phyloP scores from a whole-genome alignment of 2,888 invertebrate genomes.

The Pollenia griseotomentosa region DNA sequence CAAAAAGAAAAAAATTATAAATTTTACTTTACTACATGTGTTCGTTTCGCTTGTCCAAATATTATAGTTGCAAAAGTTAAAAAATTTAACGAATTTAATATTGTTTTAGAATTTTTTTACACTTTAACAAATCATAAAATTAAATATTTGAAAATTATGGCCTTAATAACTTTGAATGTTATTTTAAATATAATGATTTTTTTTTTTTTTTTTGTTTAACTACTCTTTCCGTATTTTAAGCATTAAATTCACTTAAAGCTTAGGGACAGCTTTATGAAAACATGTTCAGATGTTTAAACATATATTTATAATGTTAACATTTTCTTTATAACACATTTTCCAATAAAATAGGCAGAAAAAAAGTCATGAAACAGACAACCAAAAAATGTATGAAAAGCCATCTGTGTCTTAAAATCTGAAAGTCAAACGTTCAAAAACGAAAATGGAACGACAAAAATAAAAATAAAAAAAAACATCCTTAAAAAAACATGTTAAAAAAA shows the following conservation, averaged over 20 bases:
- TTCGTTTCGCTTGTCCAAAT: neutral
- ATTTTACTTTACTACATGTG: slow-evolving; percentile 36
- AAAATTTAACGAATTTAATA: too few species aligned
- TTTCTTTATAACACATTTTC: neutral
- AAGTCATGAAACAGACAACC: slow-evolving; percentile 3
- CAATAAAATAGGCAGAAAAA: slow-evolving; percentile 22
- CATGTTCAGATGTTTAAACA: neutral
- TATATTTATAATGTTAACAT: neutral
- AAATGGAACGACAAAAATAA: slow-evolving; percentile 10
- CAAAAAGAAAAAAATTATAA: neutral
- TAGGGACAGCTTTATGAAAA: slow-evolving; percentile 3
- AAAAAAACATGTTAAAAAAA: slow-evolving; percentile 20
- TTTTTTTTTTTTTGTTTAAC: neutral
- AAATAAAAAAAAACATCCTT: slow-evolving; percentile 32
- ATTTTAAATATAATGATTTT: too few species aligned
- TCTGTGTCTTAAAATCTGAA: slow-evolving; percentile 23
- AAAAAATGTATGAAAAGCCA: neutral
- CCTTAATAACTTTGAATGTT: too few species aligned
- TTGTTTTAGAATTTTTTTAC: too few species aligned
- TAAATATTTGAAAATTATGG: too few species aligned
- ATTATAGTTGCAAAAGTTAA: neutral
- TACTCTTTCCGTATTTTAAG: neutral
- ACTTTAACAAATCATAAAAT: too few species aligned
- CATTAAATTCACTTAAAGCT: neutral
- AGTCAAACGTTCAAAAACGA: slow-evolving; percentile 6